Evolutionary conservation across 2,888 invertebrate species (phyloP).

Genomic region (Tuberolachnus salignus): DNA sequence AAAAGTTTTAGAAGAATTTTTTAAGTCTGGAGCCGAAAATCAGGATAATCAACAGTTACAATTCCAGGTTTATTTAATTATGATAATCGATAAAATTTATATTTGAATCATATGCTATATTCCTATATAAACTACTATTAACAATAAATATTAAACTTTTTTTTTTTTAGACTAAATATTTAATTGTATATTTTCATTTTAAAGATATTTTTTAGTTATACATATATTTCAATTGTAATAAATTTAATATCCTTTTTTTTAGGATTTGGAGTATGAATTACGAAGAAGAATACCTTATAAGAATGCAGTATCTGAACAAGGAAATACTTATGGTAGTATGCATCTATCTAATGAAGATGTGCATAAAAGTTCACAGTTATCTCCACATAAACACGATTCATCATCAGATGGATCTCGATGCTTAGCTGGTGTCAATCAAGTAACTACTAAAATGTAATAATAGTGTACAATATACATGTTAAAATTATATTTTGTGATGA

Average conservation of each 20-base stretch:
- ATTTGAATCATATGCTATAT: not conserved
- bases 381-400: slow-evolving; percentile 59
- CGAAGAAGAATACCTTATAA: slow-evolving; percentile 65
- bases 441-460: slow-evolving; percentile 13
- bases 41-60: slow-evolving; percentile 56
- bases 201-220: not conserved
- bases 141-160: no score
- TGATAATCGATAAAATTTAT: slow-evolving; percentile 13
- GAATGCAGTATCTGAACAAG: slow-evolving; percentile 64
- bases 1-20: slow-evolving; percentile 90
- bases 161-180: no score
- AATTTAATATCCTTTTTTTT: slow-evolving; percentile 55
- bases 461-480: not conserved
- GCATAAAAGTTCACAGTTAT: slow-evolving; percentile 58
- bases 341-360: slow-evolving; percentile 68
- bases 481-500: slow-evolving; percentile 61
- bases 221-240: not conserved
- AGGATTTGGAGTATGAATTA: slow-evolving; percentile 76
- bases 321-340: slow-evolving; percentile 79
- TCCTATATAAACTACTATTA: no score
- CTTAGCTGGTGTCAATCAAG: slow-evolving; percentile 48
- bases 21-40: slow-evolving; percentile 67
- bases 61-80: slow-evolving; percentile 53
- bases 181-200: not conserved
- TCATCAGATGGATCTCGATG: slow-evolving; percentile 47